Evolutionary conservation across 2,797 vertebrate genomes (phyloP).

Genomic region (Picus viridis): DNA sequence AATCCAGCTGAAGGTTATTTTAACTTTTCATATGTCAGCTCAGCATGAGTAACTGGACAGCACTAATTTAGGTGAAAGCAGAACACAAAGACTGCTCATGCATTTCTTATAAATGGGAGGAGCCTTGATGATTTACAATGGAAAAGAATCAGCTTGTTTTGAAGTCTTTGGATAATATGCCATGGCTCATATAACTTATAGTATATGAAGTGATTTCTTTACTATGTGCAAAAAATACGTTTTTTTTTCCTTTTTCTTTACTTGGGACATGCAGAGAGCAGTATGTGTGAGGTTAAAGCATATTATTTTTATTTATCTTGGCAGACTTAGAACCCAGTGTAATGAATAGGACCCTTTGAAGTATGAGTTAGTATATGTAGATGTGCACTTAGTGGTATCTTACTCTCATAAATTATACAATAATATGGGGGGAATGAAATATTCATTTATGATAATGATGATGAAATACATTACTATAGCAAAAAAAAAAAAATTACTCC

Average conservation of each 20-base stretch:
- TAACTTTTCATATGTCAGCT: not conserved
- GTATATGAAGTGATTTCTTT: not conserved
- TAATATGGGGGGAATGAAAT: not conserved
- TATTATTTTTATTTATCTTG: not conserved
- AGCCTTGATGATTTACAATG: not conserved
- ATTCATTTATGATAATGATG: slow-evolving; percentile 42
- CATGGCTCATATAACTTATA: not conserved
- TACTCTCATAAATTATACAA: slow-evolving; percentile 8
- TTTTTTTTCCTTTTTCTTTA: not conserved
- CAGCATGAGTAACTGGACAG: not conserved
- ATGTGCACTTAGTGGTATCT: not conserved
- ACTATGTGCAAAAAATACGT: not conserved
- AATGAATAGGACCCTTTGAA: slow-evolving; percentile 7
- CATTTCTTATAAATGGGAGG: not conserved
- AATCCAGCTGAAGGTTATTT: not conserved
- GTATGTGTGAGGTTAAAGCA: not conserved
- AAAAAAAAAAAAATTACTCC: slow-evolving; percentile 33
- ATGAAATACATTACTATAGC: not conserved
- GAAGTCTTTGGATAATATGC: not conserved
- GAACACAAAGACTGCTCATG: not conserved
- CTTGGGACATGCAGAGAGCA: not conserved
- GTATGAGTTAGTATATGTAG: not conserved
- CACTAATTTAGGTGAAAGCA: not conserved
- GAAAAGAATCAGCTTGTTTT: not conserved
- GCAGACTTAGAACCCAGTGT: not conserved